phyloP scores from a whole-genome alignment of 1,140 invertebrate genomes.

The Drosophila arizonae region DNA sequence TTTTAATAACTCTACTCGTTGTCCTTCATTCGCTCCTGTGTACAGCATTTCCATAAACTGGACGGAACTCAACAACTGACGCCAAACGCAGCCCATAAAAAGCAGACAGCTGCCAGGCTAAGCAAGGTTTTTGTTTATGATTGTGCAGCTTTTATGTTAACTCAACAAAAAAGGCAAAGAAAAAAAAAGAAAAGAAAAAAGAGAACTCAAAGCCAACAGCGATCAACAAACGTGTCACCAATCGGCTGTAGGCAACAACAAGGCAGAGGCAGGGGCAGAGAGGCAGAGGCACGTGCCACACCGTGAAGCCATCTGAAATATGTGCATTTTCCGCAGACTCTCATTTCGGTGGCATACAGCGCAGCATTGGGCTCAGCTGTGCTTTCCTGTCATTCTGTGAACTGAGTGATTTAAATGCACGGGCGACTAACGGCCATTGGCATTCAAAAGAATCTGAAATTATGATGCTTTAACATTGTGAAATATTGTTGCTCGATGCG shows the following conservation, averaged over 20 bases:
- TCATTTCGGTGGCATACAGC: constrained; percentile 14
- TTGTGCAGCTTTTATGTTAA: constrained; percentile 58
- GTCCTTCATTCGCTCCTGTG: constrained; percentile 2
- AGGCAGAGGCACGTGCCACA: constrained; percentile 35
- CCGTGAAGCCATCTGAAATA: constrained; percentile 37
- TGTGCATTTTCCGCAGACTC: constrained; percentile 9
- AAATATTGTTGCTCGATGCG: constrained; percentile 41
- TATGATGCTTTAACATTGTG: constrained; percentile 55
- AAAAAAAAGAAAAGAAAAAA: neutral
- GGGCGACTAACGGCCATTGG: constrained; percentile 34
- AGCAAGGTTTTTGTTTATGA: constrained; percentile 68
- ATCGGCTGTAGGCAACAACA: constrained; percentile 34
- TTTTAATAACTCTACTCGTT: constrained; percentile 44
- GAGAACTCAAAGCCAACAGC: constrained; percentile 8
- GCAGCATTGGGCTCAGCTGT: constrained; percentile 3
- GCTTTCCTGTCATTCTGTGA: neutral
- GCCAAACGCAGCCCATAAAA: constrained; percentile 51
- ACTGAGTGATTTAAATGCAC: constrained; percentile 64
- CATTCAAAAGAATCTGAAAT: constrained; percentile 61
- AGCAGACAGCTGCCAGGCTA: constrained; percentile 63
- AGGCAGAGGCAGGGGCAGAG: constrained; percentile 19
- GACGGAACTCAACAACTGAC: constrained; percentile 30
- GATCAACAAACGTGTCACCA: constrained; percentile 34
- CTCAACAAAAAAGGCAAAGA: constrained; percentile 17
- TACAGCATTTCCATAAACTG: constrained; percentile 32